These are phyloP conservation scores for Magallana gigas DNA, from an alignment of 1,140 invertebrate species.

Conservation along the genomic window DNA sequence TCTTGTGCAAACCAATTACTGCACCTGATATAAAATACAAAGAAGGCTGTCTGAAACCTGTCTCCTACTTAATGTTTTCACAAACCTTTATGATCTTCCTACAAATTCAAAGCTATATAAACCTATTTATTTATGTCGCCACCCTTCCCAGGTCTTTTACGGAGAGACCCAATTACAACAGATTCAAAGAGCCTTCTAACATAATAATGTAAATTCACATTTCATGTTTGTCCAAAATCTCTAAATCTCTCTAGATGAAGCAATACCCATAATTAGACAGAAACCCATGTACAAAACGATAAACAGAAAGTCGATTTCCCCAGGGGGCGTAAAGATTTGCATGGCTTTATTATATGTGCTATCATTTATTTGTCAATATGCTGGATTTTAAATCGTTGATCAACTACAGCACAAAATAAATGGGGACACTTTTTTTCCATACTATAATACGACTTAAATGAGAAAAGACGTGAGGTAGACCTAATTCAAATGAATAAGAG, in stretches of 20 bases:
- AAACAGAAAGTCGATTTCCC: conserved; percentile 33
- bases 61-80: neutral
- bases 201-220: conserved; percentile 15
- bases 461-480: conserved; percentile 15
- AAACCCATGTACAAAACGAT: conserved; percentile 2
- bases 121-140: neutral
- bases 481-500: conserved; percentile 21
- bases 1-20: neutral
- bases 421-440: neutral
- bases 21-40: neutral
- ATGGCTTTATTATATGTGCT: neutral
- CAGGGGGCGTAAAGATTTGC: conserved; percentile 30
- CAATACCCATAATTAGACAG: conserved; percentile 23
- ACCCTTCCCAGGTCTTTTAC: neutral
- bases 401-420: neutral
- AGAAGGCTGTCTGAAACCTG: conserved; percentile 17
- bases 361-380: conserved; percentile 34
- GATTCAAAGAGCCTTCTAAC: conserved; percentile 16
- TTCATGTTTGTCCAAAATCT: conserved; percentile 8
- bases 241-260: conserved; percentile 1
- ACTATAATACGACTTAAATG: neutral
- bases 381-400: conserved; percentile 32
- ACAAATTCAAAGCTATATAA: neutral
- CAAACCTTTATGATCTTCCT: conserved; percentile 4
- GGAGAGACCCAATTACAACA: neutral